Conservation (phyloP, 2,888 invertebrate genomes). For the Ferdinandea cuprea region DNA sequence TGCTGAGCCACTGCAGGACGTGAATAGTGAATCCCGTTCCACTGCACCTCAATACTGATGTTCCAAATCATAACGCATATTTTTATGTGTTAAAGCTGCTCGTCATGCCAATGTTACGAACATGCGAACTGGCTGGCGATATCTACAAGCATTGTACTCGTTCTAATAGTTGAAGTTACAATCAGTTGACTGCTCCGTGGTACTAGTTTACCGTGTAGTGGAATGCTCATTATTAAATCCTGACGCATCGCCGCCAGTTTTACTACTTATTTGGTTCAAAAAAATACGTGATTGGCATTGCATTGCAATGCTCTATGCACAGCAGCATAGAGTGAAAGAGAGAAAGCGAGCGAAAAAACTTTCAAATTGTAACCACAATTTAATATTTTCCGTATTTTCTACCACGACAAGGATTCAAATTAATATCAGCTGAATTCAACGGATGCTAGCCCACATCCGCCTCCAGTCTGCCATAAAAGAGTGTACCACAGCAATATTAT, state of each 20-base stretch:
- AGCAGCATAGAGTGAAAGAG: not conserved
- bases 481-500: not conserved
- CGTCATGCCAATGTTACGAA: conserved; percentile 36
- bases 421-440: conserved; percentile 58
- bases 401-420: conserved; percentile 64
- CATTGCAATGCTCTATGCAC: conserved; percentile 12
- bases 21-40: no score
- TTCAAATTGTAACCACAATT: conserved; percentile 61
- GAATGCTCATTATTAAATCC: conserved; percentile 70
- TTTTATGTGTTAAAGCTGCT: conserved; percentile 62
- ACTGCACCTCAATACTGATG: conserved; percentile 43
- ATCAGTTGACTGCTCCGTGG: conserved; percentile 33
- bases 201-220: conserved; percentile 40
- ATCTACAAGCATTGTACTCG: conserved; percentile 37
- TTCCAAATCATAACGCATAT: conserved; percentile 65
- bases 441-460: conserved; percentile 30
- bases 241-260: conserved; percentile 71
- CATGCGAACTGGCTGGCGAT: not conserved
- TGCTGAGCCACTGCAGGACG: conserved; percentile 56
- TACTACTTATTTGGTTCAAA: conserved; percentile 72
- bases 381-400: conserved; percentile 72
- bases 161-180: conserved; percentile 49
- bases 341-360: not conserved
- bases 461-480: not conserved
- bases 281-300: conserved; percentile 73